Base-by-base conservation (phyloP, 2,797 vertebrate genomes). In the Cyprinodon diabolis region DNA sequence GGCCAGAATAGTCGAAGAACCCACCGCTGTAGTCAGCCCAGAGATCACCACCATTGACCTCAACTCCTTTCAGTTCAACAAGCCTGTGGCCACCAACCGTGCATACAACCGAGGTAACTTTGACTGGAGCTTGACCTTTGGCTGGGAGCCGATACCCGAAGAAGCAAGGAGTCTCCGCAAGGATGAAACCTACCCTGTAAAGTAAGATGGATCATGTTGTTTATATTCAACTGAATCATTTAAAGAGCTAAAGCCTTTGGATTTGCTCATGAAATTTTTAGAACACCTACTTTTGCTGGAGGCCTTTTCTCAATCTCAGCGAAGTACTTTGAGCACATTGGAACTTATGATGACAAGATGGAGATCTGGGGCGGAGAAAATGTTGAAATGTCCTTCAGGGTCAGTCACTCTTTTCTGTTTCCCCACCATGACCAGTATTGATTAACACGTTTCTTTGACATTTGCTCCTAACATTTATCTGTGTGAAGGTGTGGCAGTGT, bases 311-410 rank as follows among this genome's bases (percentile, higher is more conserved):
- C 97, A 65, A 96, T 99, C 87, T 98, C 96, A 55, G 96, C 95
- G 90, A 89, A 93, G 83, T 99, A 98, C 91, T 99, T 99, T 66
- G 95, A 98, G 79, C 94, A 97, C 93, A 97, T 99, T 1, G 98
- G 98, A 66, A 96, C 97, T 52, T 99, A 99, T 0, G 98, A 99
- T 0, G 96, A 98, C 77, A 95, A 98, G 94, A 99, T 99, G 98
- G 98, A 99, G 93, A 98, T 99, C 78, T 99, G 97, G 97, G 97
- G 98, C 4, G 97, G 98, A 0, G 98, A 99, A 92, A 99, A 98
- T 30, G 95, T 98, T 71, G 97, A 99, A 90, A 98, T 99, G 98
- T 99, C 97, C 7, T 98, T 99, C 90, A 96, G 98, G 96, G 98
- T 99, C 79, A 93, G 96, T 90, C n/a, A 76, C 30, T 40, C 66